Base-by-base conservation (phyloP, 2,113 vertebrate species). In the Barbus barbus region DNA sequence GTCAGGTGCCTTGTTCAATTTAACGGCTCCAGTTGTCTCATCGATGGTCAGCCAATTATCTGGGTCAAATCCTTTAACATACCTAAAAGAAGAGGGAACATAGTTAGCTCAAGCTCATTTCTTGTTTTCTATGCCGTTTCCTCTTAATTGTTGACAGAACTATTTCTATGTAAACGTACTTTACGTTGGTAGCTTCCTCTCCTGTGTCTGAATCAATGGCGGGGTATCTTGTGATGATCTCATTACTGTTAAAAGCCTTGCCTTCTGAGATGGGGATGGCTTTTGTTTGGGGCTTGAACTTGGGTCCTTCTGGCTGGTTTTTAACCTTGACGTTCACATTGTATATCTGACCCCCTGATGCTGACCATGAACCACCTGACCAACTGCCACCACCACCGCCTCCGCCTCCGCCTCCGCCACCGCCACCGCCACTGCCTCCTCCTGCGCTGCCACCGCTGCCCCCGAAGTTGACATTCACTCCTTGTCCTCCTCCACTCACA, bases 131-230 rank as follows among this genome's bases (percentile, higher is more conserved):
- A 38, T 38, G 9, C 18, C 2, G 9, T 5, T 69, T 22, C 36
- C 33, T 22, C 18, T 67, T 67, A 3, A 20, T 5, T 20, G 18
- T 36, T 36, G 9, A 22, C 14, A 24, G 9, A 46, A 24, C 8
- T 48, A 4, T 9, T 71, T 71, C 3, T 12, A 16, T 16, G 46
- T 48, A 48, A 16, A 67, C 93, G 86, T 33, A 99, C 97, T 93
- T 93, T 90, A 98, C 95, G 9, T 96, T 95, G 28, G 93, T 67
- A 36, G 97, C 96, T 53, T 88, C 84, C 86, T 87, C 75, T 26
- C 94, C 91, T 1, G 96, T 97, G 90, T 99, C 98, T 71, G 90
- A 83, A 89, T 99, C 96, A 0, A 90, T 82, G 83, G 97, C 97
- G 56, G 89, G 88, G 78, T 97, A 96, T 0, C 6, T 90, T 82